Conservation (phyloP, 2,797 vertebrate species). For the Nasua narica region DNA sequence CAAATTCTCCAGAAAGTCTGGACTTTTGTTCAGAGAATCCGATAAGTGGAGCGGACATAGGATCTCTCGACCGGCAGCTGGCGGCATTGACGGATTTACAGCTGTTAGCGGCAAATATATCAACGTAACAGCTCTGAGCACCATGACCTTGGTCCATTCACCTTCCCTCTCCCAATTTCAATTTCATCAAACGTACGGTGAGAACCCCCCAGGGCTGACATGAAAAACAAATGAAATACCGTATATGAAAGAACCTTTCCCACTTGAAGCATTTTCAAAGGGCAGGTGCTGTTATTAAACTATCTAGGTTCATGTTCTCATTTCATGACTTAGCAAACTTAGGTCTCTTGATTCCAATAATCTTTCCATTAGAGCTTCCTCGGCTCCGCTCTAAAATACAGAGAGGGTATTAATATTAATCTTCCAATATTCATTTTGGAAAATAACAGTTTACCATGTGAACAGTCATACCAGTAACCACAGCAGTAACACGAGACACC, state of each 20-base stretch:
- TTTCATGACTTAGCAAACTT: not conserved
- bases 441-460: not conserved
- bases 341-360: not conserved
- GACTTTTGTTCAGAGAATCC: not conserved
- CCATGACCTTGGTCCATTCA: not conserved
- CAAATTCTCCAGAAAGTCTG: not conserved
- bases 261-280: not conserved
- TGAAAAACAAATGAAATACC: not conserved
- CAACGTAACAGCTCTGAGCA: not conserved
- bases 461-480: not conserved
- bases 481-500: not conserved
- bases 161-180: not conserved
- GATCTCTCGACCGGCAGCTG: not conserved
- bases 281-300: not conserved
- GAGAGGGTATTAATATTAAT: not conserved
- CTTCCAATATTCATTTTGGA: not conserved
- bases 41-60: not conserved
- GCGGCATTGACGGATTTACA: not conserved
- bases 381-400: not conserved
- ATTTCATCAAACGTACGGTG: not conserved
- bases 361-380: not conserved
- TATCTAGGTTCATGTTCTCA: not conserved
- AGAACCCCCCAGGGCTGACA: not conserved
- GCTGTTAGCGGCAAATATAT: not conserved
- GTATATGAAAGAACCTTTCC: not conserved